Evolutionary conservation across 2,888 invertebrate genomes (phyloP).

Genomic region (Branchinecta sandiegonensis): DNA sequence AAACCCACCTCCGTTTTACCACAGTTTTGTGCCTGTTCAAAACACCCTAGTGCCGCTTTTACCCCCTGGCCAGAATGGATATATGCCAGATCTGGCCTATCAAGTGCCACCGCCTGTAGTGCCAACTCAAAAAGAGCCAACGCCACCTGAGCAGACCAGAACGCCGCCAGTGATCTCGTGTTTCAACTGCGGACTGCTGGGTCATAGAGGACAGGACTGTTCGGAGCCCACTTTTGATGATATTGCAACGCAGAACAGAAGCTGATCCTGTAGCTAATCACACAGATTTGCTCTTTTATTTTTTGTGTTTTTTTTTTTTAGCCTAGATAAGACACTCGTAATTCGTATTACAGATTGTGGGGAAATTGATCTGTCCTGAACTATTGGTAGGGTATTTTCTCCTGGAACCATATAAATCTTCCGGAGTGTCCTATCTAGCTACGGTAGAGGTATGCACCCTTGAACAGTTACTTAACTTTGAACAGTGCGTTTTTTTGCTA

Average conservation of each 20-base stretch:
- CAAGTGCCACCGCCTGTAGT: slow-evolving; percentile 13
- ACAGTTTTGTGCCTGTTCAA: slow-evolving; percentile 1
- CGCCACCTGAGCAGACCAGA: slow-evolving; percentile 8
- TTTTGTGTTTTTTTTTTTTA: too few relatives aligned
- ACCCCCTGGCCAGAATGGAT: background rate
- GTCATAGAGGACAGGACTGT: slow-evolving; percentile 13
- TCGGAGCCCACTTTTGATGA: slow-evolving; percentile 11
- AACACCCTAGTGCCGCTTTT: slow-evolving; percentile 8
- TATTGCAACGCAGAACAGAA: background rate
- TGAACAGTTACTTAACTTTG: too few relatives aligned
- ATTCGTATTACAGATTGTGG: too few relatives aligned
- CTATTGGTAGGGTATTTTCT: too few relatives aligned
- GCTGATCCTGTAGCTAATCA: background rate
- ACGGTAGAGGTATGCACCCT: too few relatives aligned
- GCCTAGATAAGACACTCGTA: too few relatives aligned
- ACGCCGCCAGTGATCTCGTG: slow-evolving; percentile 16
- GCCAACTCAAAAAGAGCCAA: background rate
- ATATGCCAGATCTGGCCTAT: background rate
- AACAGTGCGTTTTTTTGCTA: too few relatives aligned
- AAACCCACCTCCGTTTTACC: slow-evolving; percentile 10
- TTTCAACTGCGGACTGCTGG: background rate
- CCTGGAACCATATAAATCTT: too few relatives aligned
- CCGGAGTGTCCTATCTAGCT: too few relatives aligned
- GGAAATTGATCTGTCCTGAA: too few relatives aligned
- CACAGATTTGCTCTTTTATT: background rate